phyloP scores from a whole-genome alignment of 2,797 vertebrate genomes.

The Ambastaia sidthimunki region DNA sequence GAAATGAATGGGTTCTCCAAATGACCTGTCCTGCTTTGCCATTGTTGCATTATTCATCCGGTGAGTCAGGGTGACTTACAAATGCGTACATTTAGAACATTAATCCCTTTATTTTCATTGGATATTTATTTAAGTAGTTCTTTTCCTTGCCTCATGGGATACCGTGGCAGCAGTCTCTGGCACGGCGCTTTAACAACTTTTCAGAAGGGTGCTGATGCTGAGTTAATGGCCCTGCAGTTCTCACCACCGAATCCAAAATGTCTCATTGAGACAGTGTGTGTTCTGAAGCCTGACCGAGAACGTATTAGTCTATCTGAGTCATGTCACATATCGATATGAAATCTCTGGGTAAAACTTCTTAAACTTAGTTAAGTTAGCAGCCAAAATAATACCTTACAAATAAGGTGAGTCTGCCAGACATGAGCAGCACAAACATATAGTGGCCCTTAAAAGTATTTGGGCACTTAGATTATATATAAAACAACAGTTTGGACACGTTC shows the following conservation, averaged over 20 bases:
- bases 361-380: not conserved
- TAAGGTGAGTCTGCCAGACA: constrained; percentile 21
- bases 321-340: constrained; percentile 6
- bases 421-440: constrained; percentile 26
- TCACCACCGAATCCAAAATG: constrained; percentile 13
- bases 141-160: constrained; percentile 32
- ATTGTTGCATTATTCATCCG: constrained; percentile 55
- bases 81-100: constrained; percentile 47
- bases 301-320: constrained; percentile 3
- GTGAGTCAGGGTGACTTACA: constrained; percentile 59
- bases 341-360: constrained; percentile 30
- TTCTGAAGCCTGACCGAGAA: constrained; percentile 25
- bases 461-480: too few species aligned
- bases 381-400: constrained; percentile 35
- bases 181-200: constrained; percentile 18
- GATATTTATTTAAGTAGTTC: constrained; percentile 43
- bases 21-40: constrained; percentile 15
- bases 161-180: constrained; percentile 26
- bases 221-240: constrained; percentile 42
- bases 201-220: constrained; percentile 30
- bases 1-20: constrained; percentile 53
- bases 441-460: too few species aligned
- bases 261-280: constrained; percentile 10
- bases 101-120: constrained; percentile 39
- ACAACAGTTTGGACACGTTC: too few species aligned